Evolutionary conservation across 2,888 invertebrate genomes (phyloP).

Genomic region (Homarus gammarus): DNA sequence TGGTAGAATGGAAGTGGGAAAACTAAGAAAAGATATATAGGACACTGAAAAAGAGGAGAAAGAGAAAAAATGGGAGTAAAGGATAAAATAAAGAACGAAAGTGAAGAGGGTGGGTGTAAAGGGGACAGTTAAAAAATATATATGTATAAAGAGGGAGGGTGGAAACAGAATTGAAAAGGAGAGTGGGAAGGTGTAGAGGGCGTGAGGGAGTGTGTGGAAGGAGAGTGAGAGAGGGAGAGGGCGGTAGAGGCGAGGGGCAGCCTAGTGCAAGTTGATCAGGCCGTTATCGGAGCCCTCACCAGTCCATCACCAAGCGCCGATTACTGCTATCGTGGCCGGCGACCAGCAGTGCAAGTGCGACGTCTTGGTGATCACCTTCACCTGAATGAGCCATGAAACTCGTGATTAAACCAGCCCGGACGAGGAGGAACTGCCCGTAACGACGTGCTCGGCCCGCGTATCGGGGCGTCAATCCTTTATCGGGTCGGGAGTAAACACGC

Average conservation of each 20-base stretch:
- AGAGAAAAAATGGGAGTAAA: background rate
- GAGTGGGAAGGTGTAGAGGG: background rate
- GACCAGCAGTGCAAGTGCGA: slow-evolving; percentile 27
- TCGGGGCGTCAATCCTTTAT: slow-evolving; percentile 68
- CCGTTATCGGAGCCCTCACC: background rate
- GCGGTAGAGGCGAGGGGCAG: background rate
- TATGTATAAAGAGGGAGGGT: background rate
- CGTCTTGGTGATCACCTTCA: slow-evolving; percentile 52
- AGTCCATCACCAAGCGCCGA: slow-evolving; percentile 17
- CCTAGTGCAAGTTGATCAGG: background rate
- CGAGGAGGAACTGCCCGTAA: slow-evolving; percentile 57
- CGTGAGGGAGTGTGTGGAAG: background rate
- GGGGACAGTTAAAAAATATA: background rate
- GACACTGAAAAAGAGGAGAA: background rate
- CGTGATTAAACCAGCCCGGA: slow-evolving; percentile 54
- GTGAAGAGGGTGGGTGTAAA: too few species aligned
- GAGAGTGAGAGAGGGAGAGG: background rate
- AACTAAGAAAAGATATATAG: too few species aligned
- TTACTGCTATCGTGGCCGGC: slow-evolving; percentile 30
- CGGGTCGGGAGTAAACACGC: slow-evolving; percentile 64
- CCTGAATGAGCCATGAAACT: slow-evolving; percentile 56
- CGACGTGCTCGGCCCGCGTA: slow-evolving; percentile 64
- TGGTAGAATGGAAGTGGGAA: too few species aligned
- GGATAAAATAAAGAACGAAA: background rate
- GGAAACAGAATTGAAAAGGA: background rate